A percentile compares a stretch with the other conserved stretches of the same genome.
Conservation (phyloP, 2,797 vertebrate species). For the Tenualosa thibaudeaui region DNA sequence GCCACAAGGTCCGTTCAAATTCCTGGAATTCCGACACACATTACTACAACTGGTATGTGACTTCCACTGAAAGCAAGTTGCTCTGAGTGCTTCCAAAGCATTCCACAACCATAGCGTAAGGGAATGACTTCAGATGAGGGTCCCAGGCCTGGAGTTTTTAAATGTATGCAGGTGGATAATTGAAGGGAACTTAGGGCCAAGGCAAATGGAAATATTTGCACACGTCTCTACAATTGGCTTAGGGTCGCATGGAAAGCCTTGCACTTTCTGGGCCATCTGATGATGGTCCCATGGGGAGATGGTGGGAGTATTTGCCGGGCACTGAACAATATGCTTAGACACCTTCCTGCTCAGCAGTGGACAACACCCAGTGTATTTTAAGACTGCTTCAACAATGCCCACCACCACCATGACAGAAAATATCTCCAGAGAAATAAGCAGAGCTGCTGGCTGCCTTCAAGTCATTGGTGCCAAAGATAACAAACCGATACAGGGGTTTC, state of each 20-base stretch:
- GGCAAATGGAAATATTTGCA: neutral
- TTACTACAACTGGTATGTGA: constrained; percentile 57
- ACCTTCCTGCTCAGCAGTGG: constrained; percentile 51
- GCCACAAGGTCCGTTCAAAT: constrained; percentile 49
- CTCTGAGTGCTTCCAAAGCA: constrained; percentile 31
- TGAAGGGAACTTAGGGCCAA: neutral
- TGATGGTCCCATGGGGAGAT: constrained; percentile 60
- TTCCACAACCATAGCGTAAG: constrained; percentile 33
- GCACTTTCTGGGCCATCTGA: constrained; percentile 17
- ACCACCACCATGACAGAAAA: constrained; percentile 30
- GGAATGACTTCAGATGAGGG: constrained; percentile 15
- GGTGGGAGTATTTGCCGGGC: constrained; percentile 57
- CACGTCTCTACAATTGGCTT: neutral
- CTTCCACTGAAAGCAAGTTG: constrained; percentile 44
- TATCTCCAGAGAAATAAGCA: neutral
- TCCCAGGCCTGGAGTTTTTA: neutral
- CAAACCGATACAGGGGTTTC: neutral
- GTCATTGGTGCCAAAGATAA: neutral
- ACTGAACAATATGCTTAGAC: constrained; percentile 53
- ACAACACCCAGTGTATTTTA: constrained; percentile 71
- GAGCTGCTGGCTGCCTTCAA: neutral
- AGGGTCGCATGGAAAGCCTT: neutral
- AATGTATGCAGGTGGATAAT: constrained; percentile 5
- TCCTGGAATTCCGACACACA: constrained; percentile 56
- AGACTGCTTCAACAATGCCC: constrained; percentile 57